Conservation (phyloP, 2,888 invertebrate genomes). For the Troides oblongomaculatus region DNA sequence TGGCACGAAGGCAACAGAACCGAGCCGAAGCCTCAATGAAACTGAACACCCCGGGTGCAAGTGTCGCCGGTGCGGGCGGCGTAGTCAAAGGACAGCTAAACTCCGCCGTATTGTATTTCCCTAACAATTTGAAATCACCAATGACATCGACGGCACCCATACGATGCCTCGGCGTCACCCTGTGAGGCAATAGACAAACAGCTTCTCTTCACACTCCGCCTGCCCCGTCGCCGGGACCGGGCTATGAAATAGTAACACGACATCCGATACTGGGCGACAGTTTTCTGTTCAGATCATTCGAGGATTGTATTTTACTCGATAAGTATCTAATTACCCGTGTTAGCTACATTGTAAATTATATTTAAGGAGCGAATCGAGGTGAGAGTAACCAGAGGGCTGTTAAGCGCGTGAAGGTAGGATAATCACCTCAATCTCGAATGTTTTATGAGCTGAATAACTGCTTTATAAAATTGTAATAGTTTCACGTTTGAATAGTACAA, state of each 20-base stretch:
- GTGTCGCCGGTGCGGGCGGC: slow-evolving; percentile 47
- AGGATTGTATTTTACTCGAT: slow-evolving; percentile 37
- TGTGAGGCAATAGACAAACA: slow-evolving; percentile 66
- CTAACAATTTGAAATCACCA: slow-evolving; percentile 60
- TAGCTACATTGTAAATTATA: slow-evolving; percentile 31
- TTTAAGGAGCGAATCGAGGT: slow-evolving; percentile 8
- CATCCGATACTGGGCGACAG: slow-evolving; percentile 61
- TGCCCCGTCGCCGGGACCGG: slow-evolving; percentile 58
- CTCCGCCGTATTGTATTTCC: slow-evolving; percentile 61
- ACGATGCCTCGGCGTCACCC: slow-evolving; percentile 67
- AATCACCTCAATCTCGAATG: background rate
- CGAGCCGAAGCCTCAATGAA: slow-evolving; percentile 42
- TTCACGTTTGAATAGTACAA: slow-evolving; percentile 23
- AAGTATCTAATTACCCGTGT: slow-evolving; percentile 46
- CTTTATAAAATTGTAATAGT: slow-evolving; percentile 8
- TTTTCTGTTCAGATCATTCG: slow-evolving; percentile 56
- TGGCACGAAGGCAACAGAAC: slow-evolving; percentile 36
- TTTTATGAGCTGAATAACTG: slow-evolving; percentile 7
- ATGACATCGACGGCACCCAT: slow-evolving; percentile 67
- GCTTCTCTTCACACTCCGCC: slow-evolving; percentile 58
- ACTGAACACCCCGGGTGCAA: slow-evolving; percentile 53
- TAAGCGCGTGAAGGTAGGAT: slow-evolving; percentile 9
- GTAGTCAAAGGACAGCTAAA: slow-evolving; percentile 48
- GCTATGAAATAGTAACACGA: slow-evolving; percentile 61
- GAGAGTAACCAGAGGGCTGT: too few relatives aligned